Percentiles rank a stretch among this genome's conserved stretches.
phyloP scores from a whole-genome alignment of 2,888 invertebrate species.

The Lycocerus yunnanus region DNA sequence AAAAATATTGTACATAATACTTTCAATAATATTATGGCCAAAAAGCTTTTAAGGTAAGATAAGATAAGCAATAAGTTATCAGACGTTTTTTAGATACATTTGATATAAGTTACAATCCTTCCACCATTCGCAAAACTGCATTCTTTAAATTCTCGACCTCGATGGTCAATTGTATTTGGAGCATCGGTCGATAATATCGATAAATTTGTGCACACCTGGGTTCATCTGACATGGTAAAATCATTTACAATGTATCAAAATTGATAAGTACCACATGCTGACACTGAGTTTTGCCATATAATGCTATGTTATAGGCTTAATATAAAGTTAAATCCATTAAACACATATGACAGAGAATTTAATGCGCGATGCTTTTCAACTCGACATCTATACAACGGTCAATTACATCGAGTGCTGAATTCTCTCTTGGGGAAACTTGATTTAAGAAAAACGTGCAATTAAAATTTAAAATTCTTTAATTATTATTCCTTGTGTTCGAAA shows the following conservation, averaged over 20 bases:
- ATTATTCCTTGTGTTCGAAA: not conserved
- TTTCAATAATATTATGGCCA: not conserved
- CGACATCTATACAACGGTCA: not conserved
- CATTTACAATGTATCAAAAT: constrained; percentile 14
- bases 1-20: not conserved
- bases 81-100: not conserved
- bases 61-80: too few relatives aligned
- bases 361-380: not conserved
- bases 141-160: constrained; percentile 35
- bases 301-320: constrained; percentile 11
- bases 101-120: constrained; percentile 8
- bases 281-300: constrained; percentile 17
- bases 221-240: constrained; percentile 26
- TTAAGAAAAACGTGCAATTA: not conserved
- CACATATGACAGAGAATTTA: not conserved
- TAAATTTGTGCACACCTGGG: constrained; percentile 25
- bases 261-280: constrained; percentile 29
- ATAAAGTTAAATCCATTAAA: not conserved
- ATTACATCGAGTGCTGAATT: not conserved
- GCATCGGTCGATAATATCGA: constrained; percentile 31
- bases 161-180: constrained; percentile 34
- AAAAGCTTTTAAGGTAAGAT: too few relatives aligned
- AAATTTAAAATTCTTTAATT: not conserved
- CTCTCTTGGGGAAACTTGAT: not conserved
- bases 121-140: constrained; percentile 33